These are phyloP conservation scores for Orthosia gracilis DNA, from an alignment of 2,888 invertebrate genomes.

Conservation along the genomic window DNA sequence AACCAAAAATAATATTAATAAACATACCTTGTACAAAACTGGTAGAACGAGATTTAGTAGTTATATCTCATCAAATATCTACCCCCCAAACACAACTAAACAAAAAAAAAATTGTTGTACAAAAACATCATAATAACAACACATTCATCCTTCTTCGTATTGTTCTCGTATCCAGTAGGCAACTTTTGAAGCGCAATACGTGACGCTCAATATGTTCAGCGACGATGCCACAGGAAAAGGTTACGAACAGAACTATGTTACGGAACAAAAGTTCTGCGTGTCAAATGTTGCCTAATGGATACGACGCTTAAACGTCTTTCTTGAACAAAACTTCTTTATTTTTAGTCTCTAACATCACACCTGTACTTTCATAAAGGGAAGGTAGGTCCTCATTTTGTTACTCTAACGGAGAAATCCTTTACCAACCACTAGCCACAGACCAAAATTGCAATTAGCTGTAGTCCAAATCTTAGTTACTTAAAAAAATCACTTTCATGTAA, in stretches of 20 bases:
- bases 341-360: not conserved
- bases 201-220: too few relatives aligned
- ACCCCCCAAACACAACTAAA: not conserved
- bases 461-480: not conserved
- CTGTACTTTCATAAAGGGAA: not conserved
- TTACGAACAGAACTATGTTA: too few relatives aligned
- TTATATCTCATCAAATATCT: not conserved
- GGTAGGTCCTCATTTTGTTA: not conserved
- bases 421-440: too few relatives aligned
- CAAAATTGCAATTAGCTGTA: not conserved
- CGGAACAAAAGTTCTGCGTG: too few relatives aligned
- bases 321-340: not conserved
- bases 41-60: not conserved
- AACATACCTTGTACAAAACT: not conserved
- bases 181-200: too few relatives aligned
- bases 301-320: not conserved
- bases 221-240: too few relatives aligned
- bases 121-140: not conserved
- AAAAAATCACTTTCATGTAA: not conserved
- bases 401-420: not conserved
- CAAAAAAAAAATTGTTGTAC: not conserved
- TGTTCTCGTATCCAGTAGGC: too few relatives aligned
- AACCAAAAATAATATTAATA: not conserved
- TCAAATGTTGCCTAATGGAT: too few relatives aligned
- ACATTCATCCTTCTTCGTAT: too few relatives aligned